Evolutionary conservation across 2,797 vertebrate species (phyloP).

Genomic region (Sebastes variabilis): DNA sequence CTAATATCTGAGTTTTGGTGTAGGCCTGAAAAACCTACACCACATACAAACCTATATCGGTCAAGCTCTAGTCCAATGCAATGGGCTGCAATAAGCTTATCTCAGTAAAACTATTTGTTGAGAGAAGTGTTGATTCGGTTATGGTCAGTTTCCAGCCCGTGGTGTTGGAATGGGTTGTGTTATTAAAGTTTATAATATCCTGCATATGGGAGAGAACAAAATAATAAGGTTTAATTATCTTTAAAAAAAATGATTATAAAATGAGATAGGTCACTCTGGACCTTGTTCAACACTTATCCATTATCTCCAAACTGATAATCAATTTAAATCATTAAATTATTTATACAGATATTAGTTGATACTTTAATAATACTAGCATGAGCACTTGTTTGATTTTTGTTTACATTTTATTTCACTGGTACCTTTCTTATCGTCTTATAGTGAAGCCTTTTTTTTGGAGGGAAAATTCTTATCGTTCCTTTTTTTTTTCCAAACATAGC

Average conservation of each 20-base stretch:
- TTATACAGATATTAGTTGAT: neutral
- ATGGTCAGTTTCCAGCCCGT: neutral
- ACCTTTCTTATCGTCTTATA: neutral
- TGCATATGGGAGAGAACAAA: neutral
- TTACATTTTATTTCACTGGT: neutral
- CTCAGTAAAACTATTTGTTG: neutral
- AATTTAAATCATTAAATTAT: neutral
- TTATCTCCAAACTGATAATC: neutral
- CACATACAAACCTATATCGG: neutral
- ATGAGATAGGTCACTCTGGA: neutral
- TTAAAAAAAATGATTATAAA: neutral
- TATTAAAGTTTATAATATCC: too few species aligned
- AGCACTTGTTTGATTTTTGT: neutral
- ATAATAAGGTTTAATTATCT: neutral
- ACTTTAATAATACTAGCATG: neutral
- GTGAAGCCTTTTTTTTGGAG: fast-evolving
- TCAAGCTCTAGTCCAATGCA: neutral
- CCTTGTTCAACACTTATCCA: neutral
- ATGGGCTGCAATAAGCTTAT: neutral
- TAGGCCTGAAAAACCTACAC: too few species aligned
- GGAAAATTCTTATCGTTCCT: fast-evolving
- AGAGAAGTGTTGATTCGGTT: neutral
- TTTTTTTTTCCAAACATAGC: too few species aligned
- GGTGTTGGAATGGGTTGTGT: neutral
- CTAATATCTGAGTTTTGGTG: too few species aligned